Evolutionary conservation across 2,888 invertebrate genomes (phyloP).

Genomic region (Brenthis hecate): DNA sequence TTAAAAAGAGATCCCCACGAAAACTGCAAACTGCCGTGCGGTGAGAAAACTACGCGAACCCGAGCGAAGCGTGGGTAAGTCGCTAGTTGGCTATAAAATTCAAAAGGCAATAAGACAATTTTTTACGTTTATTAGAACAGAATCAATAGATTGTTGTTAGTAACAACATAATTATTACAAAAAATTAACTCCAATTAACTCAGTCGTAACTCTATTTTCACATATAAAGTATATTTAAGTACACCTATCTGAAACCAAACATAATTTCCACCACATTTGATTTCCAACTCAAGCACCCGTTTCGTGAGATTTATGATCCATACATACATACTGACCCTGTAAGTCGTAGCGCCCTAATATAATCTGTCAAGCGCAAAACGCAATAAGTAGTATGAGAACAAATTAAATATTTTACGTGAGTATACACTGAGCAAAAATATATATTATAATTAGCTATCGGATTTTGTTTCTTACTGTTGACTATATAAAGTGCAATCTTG

Average conservation of each 20-base stretch:
- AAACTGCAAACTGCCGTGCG: no score
- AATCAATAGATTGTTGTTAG: no score
- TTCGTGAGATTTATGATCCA: background rate
- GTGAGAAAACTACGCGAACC: no score
- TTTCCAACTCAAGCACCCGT: background rate
- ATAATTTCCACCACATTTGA: background rate
- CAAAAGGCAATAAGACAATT: no score
- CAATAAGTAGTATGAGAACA: constrained; percentile 60
- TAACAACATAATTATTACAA: no score
- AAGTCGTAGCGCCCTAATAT: constrained; percentile 44
- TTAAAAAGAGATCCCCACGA: no score
- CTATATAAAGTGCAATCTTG: background rate
- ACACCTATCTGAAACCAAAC: background rate
- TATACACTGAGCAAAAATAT: constrained; percentile 34
- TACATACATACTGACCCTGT: constrained; percentile 14
- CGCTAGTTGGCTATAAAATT: no score
- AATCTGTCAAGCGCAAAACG: constrained; percentile 65
- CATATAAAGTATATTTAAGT: no score
- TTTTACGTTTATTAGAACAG: no score
- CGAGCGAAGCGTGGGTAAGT: no score
- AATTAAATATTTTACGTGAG: constrained; percentile 68
- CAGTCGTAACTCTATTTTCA: no score
- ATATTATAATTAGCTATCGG: background rate
- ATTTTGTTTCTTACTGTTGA: constrained; percentile 21
- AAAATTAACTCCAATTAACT: no score